phyloP scores from a whole-genome alignment of 1,140 invertebrate genomes.

The Anadara kagoshimensis region DNA sequence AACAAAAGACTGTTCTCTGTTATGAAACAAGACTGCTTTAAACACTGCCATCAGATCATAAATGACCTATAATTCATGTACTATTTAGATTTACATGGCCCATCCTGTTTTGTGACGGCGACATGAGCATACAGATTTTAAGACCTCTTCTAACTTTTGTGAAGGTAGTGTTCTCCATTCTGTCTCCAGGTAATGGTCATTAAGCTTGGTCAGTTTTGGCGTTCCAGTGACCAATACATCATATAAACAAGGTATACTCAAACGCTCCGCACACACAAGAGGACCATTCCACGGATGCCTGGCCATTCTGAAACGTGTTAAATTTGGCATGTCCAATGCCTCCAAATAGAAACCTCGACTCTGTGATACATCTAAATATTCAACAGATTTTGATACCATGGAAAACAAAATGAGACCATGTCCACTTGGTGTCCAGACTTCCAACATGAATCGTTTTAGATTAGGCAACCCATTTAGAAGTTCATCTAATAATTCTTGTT shows the following conservation, averaged over 20 bases:
- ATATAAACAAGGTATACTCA: constrained; percentile 63
- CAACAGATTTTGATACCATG: constrained; percentile 53
- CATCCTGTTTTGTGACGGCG: constrained; percentile 60
- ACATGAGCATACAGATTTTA: constrained; percentile 66
- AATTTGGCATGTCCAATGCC: constrained; percentile 55
- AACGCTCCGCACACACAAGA: constrained; percentile 49
- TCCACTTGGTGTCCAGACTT: constrained; percentile 69
- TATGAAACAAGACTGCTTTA: too few species aligned
- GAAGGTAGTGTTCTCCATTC: constrained; percentile 56
- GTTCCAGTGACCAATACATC: constrained; percentile 58
- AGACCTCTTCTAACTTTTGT: constrained; percentile 56
- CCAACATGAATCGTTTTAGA: constrained; percentile 58
- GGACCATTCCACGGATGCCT: constrained; percentile 67
- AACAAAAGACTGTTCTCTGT: too few species aligned
- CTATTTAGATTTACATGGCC: constrained; percentile 48
- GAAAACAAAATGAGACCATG: constrained; percentile 52
- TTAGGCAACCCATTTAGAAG: constrained; percentile 51
- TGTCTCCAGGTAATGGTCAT: constrained; percentile 61
- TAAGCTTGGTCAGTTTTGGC: constrained; percentile 57
- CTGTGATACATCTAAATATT: constrained; percentile 67
- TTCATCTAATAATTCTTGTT: constrained; percentile 54
- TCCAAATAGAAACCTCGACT: constrained; percentile 67
- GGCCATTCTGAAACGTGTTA: constrained; percentile 58
- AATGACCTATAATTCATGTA: too few species aligned
- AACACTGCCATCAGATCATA: too few species aligned